phyloP scores from a whole-genome alignment of 2,113 vertebrate genomes.

The Mastomys natalensis region DNA sequence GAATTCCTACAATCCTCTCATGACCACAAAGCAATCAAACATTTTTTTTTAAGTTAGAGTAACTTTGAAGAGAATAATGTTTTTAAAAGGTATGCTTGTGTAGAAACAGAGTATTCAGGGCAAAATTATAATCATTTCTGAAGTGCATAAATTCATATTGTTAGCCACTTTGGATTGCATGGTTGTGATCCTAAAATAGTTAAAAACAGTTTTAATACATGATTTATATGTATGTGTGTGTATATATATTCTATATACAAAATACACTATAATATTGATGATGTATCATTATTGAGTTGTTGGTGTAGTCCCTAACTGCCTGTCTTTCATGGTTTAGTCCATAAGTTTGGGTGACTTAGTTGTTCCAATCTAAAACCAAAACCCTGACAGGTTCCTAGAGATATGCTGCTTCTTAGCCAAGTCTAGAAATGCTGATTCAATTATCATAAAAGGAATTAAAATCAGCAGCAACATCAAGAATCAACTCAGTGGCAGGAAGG shows the following conservation, averaged over 20 bases:
- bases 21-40: background rate
- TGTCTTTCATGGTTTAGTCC: background rate
- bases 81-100: background rate
- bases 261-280: background rate
- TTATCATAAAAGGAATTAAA: background rate
- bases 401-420: background rate
- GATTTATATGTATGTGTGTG: background rate
- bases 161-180: background rate
- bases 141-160: background rate
- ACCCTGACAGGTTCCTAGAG: background rate
- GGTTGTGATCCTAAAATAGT: background rate
- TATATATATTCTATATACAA: background rate
- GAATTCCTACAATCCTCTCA: background rate
- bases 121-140: background rate
- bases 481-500: background rate
- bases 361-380: background rate
- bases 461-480: background rate
- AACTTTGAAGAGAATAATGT: background rate
- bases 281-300: background rate
- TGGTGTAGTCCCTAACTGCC: background rate
- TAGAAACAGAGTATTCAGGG: background rate
- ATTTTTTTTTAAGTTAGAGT: slow-evolving; percentile 12
- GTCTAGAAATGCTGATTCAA: background rate
- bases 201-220: background rate
- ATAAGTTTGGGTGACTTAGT: background rate